These are phyloP conservation scores for Dryocosmus kuriphilus DNA, from an alignment of 2,888 invertebrate genomes.

Conservation along the genomic window DNA sequence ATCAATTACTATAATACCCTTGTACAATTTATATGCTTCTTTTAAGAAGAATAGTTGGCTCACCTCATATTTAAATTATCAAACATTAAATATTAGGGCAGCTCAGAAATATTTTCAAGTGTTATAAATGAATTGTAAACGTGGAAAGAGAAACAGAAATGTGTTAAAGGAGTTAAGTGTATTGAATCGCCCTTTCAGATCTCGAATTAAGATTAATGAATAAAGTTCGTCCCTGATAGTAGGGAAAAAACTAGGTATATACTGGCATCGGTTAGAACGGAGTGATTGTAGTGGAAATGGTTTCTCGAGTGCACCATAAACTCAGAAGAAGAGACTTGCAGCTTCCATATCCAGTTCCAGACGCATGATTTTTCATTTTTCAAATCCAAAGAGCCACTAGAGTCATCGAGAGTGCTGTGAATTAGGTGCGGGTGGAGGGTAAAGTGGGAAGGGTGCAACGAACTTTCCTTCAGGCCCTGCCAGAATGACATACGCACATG, in stretches of 20 bases:
- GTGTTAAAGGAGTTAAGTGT: constrained; percentile 14
- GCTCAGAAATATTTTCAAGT: background rate
- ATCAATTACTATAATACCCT: no score
- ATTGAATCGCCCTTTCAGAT: constrained; percentile 1
- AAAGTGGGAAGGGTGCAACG: constrained; percentile 60
- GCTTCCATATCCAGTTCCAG: constrained; percentile 39
- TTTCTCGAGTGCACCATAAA: constrained; percentile 37
- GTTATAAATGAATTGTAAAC: constrained; percentile 2
- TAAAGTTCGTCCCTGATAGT: constrained; percentile 26
- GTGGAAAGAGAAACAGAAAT: background rate
- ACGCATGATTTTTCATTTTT: constrained; percentile 62
- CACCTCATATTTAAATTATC: constrained; percentile 1
- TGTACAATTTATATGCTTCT: background rate
- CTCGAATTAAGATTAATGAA: constrained; percentile 38
- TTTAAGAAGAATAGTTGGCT: background rate
- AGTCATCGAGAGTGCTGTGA: constrained; percentile 55
- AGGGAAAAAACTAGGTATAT: constrained; percentile 3
- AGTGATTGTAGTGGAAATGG: constrained; percentile 35
- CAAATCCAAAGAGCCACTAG: constrained; percentile 65
- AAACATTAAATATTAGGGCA: background rate
- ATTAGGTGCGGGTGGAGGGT: constrained; percentile 58
- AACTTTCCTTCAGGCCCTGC: constrained; percentile 56
- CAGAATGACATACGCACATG: constrained; percentile 40
- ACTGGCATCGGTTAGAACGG: constrained; percentile 30
- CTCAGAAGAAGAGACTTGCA: constrained; percentile 32